A percentile compares a stretch with the other conserved stretches of the same genome.
phyloP scores from a whole-genome alignment of 37 sponge, comb jelly and placozoan genomes.

The Bolinopsis microptera region DNA sequence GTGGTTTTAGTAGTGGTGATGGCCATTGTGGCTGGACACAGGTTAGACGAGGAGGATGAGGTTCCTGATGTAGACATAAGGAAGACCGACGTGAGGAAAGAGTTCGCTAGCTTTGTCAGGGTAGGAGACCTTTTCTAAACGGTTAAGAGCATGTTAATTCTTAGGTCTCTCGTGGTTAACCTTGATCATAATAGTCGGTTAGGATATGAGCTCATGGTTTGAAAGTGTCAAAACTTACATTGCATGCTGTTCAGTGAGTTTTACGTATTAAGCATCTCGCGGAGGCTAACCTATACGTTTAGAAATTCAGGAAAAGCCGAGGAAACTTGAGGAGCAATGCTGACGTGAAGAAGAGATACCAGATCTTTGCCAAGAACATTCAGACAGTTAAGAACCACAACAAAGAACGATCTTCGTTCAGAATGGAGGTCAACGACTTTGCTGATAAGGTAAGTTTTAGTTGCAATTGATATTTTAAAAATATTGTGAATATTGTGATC shows the following conservation, averaged over 20 bases:
- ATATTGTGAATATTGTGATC: too few species aligned
- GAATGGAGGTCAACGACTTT: conserved; percentile 46
- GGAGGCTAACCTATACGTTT: too few species aligned
- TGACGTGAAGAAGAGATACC: conserved; percentile 24
- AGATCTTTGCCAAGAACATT: conserved; percentile 36
- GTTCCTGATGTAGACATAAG: background rate
- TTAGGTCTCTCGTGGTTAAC: too few species aligned
- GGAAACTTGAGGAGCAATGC: conserved; percentile 7
- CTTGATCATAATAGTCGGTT: too few species aligned
- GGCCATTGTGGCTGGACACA: background rate
- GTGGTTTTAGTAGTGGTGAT: background rate
- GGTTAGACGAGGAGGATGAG: background rate
- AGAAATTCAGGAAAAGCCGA: background rate
- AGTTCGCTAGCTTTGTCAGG: conserved; percentile 3
- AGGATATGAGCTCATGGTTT: too few species aligned
- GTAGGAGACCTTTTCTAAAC: background rate
- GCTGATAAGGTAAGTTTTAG: background rate
- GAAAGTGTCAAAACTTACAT: too few species aligned
- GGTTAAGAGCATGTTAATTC: too few species aligned
- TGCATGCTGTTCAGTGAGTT: too few species aligned
- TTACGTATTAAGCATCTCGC: too few species aligned
- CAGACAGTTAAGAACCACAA: conserved; percentile 5
- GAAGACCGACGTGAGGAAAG: background rate
- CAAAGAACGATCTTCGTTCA: background rate
- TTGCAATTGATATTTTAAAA: too few species aligned